Evolutionary conservation across 2,888 invertebrate genomes (phyloP).

Genomic region (Vandiemenella viatica): DNA sequence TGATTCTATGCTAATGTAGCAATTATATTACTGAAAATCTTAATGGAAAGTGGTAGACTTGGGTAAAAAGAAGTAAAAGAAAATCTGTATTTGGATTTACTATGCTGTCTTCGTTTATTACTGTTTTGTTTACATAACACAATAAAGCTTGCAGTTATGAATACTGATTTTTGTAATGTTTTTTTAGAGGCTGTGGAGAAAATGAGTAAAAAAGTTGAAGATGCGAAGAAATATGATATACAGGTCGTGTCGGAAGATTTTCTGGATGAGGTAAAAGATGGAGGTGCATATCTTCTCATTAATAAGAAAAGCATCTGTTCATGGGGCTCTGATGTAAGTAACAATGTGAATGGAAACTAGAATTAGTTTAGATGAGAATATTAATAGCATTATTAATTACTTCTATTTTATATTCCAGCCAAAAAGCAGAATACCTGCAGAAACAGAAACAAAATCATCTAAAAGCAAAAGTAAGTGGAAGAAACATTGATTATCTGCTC

Average conservation of each 20-base stretch:
- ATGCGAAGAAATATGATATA: slow-evolving; percentile 50
- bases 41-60: too few species aligned
- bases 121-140: too few species aligned
- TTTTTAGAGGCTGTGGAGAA: slow-evolving; percentile 46
- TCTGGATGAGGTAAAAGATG: slow-evolving; percentile 43
- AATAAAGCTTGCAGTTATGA: too few species aligned
- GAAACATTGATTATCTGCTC: too few species aligned
- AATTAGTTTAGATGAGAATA: slow-evolving; percentile 5
- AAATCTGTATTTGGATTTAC: too few species aligned
- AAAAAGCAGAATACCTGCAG: slow-evolving; percentile 24
- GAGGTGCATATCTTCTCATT: slow-evolving; percentile 46
- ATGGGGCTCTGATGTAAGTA: slow-evolving; percentile 73
- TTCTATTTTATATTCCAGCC: slow-evolving; percentile 26
- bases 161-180: neutral
- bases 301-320: slow-evolving; percentile 56
- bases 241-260: slow-evolving; percentile 70
- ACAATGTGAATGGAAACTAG: slow-evolving; percentile 39
- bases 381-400: slow-evolving; percentile 2
- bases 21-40: too few species aligned
- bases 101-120: too few species aligned
- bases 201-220: slow-evolving; percentile 44
- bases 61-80: too few species aligned
- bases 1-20: too few species aligned
- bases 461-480: slow-evolving; percentile 12
- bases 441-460: slow-evolving; percentile 11